These are phyloP conservation scores for Oreochromis grahami DNA, from an alignment of 2,797 vertebrate genomes.

Conservation along the genomic window DNA sequence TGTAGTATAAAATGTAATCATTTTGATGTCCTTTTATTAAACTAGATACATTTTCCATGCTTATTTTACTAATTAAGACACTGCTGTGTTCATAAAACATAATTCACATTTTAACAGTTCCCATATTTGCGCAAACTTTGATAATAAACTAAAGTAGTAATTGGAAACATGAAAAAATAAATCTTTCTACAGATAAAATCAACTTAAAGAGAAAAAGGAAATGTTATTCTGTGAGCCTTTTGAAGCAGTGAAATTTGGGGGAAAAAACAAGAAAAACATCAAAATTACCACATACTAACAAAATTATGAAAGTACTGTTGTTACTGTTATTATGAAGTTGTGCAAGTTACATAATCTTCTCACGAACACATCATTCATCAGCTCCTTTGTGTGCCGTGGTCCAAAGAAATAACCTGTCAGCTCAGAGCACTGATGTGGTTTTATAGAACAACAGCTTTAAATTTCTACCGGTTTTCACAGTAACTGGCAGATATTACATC, in stretches of 20 bases:
- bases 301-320: not conserved
- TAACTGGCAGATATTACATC: not conserved
- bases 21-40: accelerated
- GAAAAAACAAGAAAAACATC: accelerated
- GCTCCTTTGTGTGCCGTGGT: not conserved
- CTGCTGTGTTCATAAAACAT: not conserved
- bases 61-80: not conserved
- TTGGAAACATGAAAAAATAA: accelerated
- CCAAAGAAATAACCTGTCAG: not conserved
- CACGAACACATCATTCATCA: not conserved
- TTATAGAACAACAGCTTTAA: not conserved
- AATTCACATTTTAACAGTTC: not conserved
- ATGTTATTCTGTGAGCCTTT: not conserved
- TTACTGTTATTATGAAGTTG: not conserved
- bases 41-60: accelerated
- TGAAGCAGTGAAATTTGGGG: too few relatives aligned
- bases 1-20: not conserved
- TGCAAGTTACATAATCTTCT: not conserved
- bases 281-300: not conserved
- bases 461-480: not conserved
- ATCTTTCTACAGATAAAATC: not conserved
- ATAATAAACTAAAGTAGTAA: not conserved
- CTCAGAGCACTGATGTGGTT: not conserved
- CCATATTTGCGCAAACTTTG: accelerated
- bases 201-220: not conserved